Evolutionary conservation across 1,140 invertebrate genomes (phyloP), one percentile per base, ranked within the genome.

Genomic region (Polypedilum pembai): DNA sequence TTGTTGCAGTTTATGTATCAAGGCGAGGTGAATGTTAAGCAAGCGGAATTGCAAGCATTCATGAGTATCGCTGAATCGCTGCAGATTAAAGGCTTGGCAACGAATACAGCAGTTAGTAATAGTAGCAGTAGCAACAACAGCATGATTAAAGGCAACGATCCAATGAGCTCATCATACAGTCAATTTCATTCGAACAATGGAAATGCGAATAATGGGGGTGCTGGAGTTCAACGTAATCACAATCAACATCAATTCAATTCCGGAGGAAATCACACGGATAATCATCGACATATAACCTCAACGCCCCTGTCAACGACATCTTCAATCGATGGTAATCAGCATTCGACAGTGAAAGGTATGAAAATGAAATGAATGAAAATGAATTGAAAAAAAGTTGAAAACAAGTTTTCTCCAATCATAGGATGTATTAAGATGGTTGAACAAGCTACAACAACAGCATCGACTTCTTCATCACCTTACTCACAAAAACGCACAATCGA

Each of bases 1-100:
- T n/a, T n/a, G n/a, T 84, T 94, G 74, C 90, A 93, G 80, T 94
- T 94, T 79, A 94, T 94, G 90, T 94, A 94, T 81, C 89, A 90
- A 80, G 93, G 93, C 15, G 92, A 94, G 82, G 92, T 94, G 5
- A 93, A 92, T 83, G 92, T 94, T 66, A 90, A 90, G 77, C 91
- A 94, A 80, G 90, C 92, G 77, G 92, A 94, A 79, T 87, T 94
- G 73, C 87, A 88, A 66, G 88, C 89, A 18, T 93, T 94, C 80
- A 86, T 94, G 78, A 92, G 92, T 80, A 92, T 93, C 66, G 93
- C 92, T 5, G 92, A 94, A 81, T 88, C 88, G 73, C 84, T 94
- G 73, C 91, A 92, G 83, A 91, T 94, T 77, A 91, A 94, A 83
- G 92, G 93, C 33, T 83, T 94, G 41, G 89, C 89, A 7, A 82